Evolutionary conservation across 1,140 invertebrate genomes (phyloP).

Genomic region (Neodiprion lecontei): DNA sequence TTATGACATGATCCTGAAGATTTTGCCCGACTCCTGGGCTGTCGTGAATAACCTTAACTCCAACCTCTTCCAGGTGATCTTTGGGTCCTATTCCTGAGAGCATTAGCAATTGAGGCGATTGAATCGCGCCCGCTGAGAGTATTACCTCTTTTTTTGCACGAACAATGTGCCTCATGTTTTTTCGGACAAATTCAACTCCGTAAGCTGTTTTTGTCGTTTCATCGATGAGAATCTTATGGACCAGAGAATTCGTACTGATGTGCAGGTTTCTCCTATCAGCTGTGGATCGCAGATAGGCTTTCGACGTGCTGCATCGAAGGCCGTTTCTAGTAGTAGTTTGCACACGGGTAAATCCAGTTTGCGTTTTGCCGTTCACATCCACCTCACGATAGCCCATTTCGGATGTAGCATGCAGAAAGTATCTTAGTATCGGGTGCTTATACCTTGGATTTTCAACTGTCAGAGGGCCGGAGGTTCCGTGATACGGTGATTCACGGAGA

Average conservation of each 20-base stretch:
- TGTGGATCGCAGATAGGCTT: conserved; percentile 72
- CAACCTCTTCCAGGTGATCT: conserved; percentile 57
- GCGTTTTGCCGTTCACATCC: conserved; percentile 67
- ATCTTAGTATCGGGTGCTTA: conserved; percentile 65
- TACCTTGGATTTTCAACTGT: conserved; percentile 72
- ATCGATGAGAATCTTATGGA: conserved; percentile 73
- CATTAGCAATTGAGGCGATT: conserved; percentile 69
- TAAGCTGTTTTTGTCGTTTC: conserved; percentile 64
- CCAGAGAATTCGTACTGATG: conserved; percentile 70
- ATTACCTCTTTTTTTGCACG: conserved; percentile 66
- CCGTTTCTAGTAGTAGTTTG: conserved; percentile 77
- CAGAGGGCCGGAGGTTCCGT: conserved; percentile 71
- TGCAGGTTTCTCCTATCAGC: conserved; percentile 72
- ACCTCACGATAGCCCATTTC: conserved; percentile 63
- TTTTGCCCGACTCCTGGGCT: conserved; percentile 81
- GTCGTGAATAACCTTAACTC: conserved; percentile 67
- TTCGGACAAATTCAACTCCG: conserved; percentile 73
- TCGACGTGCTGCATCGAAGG: conserved; percentile 72
- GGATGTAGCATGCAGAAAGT: conserved; percentile 64
- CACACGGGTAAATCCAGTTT: conserved; percentile 69
- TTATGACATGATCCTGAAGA: conserved; percentile 79
- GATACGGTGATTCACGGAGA: conserved; percentile 65
- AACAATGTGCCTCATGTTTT: conserved; percentile 56
- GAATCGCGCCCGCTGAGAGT: conserved; percentile 65
- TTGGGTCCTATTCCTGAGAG: conserved; percentile 66